Conservation (phyloP, 2,797 vertebrate species). For the Molothrus aeneus region DNA sequence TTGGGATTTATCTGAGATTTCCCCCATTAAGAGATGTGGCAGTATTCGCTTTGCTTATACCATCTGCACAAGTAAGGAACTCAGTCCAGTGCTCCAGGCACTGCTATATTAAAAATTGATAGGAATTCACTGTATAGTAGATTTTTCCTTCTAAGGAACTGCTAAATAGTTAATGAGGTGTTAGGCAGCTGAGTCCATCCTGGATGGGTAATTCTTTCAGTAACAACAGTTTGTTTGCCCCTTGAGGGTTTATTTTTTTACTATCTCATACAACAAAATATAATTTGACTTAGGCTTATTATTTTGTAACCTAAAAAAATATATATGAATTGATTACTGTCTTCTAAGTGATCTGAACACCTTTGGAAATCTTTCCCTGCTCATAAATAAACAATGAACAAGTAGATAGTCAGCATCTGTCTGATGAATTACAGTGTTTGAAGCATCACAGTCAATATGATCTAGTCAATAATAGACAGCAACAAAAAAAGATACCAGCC, state of each 20-base stretch:
- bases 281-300: slow-evolving; percentile 62
- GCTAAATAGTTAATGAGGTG: slow-evolving; percentile 81
- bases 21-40: slow-evolving; percentile 42
- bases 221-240: slow-evolving; percentile 71
- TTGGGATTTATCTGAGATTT: slow-evolving; percentile 66
- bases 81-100: slow-evolving; percentile 71
- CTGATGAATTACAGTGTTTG: slow-evolving; percentile 52
- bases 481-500: neutral
- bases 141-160: slow-evolving; percentile 77
- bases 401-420: slow-evolving; percentile 44
- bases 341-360: slow-evolving; percentile 51
- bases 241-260: slow-evolving; percentile 56
- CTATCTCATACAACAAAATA: slow-evolving; percentile 23
- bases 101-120: slow-evolving; percentile 80
- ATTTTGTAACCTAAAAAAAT: slow-evolving; percentile 62
- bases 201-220: slow-evolving; percentile 75
- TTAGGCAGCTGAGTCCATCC: slow-evolving; percentile 66
- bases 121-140: slow-evolving; percentile 72
- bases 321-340: slow-evolving; percentile 34
- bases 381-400: slow-evolving; percentile 70
- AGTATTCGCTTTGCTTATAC: slow-evolving; percentile 60
- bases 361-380: slow-evolving; percentile 57
- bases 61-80: slow-evolving; percentile 70
- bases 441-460: slow-evolving; percentile 28
- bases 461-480: slow-evolving; percentile 40